These are phyloP conservation scores for Drosophila tani DNA, from an alignment of 1,140 invertebrate genomes.

Conservation along the genomic window DNA sequence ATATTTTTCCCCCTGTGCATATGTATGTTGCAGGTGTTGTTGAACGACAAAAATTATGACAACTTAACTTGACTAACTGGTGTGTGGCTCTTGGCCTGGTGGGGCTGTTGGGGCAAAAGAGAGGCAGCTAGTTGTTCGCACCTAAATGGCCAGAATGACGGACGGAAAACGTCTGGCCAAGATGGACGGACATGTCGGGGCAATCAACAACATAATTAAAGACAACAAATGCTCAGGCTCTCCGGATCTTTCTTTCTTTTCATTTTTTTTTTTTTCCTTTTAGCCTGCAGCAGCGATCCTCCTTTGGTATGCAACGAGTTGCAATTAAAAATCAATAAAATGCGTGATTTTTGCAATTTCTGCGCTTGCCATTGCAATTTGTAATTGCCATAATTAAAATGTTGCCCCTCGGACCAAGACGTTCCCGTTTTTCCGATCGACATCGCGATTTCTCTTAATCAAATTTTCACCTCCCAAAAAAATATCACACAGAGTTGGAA, in stretches of 20 bases:
- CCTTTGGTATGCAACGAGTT: conserved; percentile 78
- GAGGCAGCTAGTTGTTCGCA: conserved; percentile 49
- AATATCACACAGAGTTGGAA: conserved; percentile 1
- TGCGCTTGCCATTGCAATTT: conserved; percentile 74
- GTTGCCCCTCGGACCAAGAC: conserved; percentile 39
- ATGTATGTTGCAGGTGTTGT: conserved; percentile 47
- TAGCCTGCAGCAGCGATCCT: conserved; percentile 23
- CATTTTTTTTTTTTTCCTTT: not conserved
- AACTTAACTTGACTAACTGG: conserved; percentile 83
- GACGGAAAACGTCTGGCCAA: conserved; percentile 33
- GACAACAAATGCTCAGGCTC: conserved; percentile 76
- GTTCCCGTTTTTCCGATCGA: conserved; percentile 4
- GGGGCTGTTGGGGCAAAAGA: conserved; percentile 14
- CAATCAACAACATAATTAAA: conserved; percentile 83
- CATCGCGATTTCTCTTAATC: conserved; percentile 55
- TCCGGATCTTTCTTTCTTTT: conserved; percentile 18
- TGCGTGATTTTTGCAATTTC: conserved; percentile 83
- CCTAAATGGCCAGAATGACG: conserved; percentile 66
- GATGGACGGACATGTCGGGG: conserved; percentile 35
- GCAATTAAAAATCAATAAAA: conserved; percentile 84
- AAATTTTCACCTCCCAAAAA: conserved; percentile 74
- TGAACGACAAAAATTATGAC: conserved; percentile 82
- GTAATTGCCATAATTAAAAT: conserved; percentile 82
- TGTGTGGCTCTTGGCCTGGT: conserved; percentile 35
- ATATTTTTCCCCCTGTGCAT: not conserved